Evolutionary conservation across 2,888 invertebrate genomes (phyloP).

Genomic region (Beris chalybata): DNA sequence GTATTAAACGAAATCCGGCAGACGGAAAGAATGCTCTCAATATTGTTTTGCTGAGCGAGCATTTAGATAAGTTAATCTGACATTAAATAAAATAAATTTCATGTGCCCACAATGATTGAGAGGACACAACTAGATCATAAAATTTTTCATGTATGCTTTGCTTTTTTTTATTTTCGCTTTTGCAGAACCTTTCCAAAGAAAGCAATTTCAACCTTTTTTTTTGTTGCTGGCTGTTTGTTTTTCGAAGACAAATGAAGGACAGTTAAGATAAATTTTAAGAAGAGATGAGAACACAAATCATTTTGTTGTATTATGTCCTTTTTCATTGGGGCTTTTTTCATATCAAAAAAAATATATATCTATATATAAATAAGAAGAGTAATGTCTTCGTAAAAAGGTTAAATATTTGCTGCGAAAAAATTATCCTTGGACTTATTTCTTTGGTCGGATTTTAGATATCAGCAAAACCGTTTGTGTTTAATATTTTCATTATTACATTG

Average conservation of each 20-base stretch:
- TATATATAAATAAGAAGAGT: not conserved
- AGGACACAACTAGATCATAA: constrained; percentile 32
- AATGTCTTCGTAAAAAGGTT: not conserved
- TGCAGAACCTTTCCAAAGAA: not conserved
- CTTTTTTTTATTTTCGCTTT: not conserved
- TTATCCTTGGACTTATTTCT: too few relatives aligned
- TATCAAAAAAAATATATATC: too few relatives aligned
- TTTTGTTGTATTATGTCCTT: constrained; percentile 2
- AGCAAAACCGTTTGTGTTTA: too few relatives aligned
- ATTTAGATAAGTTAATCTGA: constrained; percentile 35
- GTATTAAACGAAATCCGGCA: not conserved
- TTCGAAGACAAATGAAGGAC: constrained; percentile 25
- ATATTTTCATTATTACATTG: too few relatives aligned
- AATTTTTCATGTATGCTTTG: constrained; percentile 31
- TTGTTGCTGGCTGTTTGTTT: constrained; percentile 1
- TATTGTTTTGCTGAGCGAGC: constrained; percentile 24
- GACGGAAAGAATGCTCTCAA: constrained; percentile 10
- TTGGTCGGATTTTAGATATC: too few relatives aligned
- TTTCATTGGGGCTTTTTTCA: constrained; percentile 2
- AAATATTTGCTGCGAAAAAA: not conserved
- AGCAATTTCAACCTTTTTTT: not conserved
- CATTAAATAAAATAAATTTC: constrained; percentile 36
- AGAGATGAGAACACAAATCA: not conserved
- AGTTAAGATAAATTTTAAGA: constrained; percentile 25
- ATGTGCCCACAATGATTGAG: constrained; percentile 29